Base-by-base conservation (phyloP, 2,888 invertebrate genomes). In the Phyllotreta striolata region DNA sequence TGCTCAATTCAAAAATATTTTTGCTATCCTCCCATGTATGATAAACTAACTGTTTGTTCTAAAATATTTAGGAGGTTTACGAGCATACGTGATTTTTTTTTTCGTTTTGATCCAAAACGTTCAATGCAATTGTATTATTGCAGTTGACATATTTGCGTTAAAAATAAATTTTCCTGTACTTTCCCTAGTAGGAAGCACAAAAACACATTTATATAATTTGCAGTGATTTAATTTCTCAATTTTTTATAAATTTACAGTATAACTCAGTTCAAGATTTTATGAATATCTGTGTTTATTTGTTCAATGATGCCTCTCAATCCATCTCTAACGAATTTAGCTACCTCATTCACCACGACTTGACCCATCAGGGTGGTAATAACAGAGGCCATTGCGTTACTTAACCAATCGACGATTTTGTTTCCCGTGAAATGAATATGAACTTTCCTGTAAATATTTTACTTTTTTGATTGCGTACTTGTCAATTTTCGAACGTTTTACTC, bases 281-380 rank as follows among this genome's bases (percentile, higher is more conserved):
- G 41, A 8, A 55, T 55, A n/a, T 12, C 38, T 13, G 40, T 43
- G 41, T 55, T 55, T 7, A 59, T 2, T 8, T 35, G 13, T 6
- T 80, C 66, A 56, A 86, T 80, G 57, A 83, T 79, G 0, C 83
- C 82, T 34, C 81, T 74, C 5, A 85, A 43, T 78, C 82, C 81
- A 0, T 69, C 63, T 56, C 85, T 59, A 9, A 59, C 51, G 79
- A 0, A 85, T 81, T 38, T 77, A 75, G 71, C 85, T 84, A 0
- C 84, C 80, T 72, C 85, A 84, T 35, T 71, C 47, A 58, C 64
- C 66, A 34, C 58, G 43, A 56, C 39, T 24, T 35, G 41, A 37
- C 34, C 34, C 44, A 62, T 52, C 13, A 40, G 58, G 12, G 35
- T 61, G 55, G 41, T 56, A 1, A 59, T 12, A 7, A 59, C 59